Percentiles rank a stretch among this genome's conserved stretches.
Conservation (phyloP, 2,888 invertebrate species). For the Coleophora flavipennella region DNA sequence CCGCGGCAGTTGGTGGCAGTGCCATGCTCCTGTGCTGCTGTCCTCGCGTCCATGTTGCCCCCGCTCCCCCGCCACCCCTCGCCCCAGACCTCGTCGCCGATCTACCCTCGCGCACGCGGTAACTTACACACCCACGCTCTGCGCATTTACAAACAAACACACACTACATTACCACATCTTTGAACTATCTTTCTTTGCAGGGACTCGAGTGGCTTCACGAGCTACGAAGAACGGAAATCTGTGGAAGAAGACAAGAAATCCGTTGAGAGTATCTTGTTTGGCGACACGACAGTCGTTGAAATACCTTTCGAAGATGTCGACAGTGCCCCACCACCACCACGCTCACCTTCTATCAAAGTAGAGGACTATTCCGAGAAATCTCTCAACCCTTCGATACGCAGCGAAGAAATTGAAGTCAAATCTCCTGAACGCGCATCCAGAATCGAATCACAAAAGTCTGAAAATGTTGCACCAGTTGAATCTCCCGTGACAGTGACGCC, state of each 20-base stretch:
- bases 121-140: conserved; percentile 21
- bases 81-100: conserved; percentile 59
- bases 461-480: conserved; percentile 11
- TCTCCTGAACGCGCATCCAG: conserved; percentile 2
- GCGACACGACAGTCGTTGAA: conserved; percentile 20
- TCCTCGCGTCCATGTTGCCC: conserved; percentile 23
- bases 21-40: conserved; percentile 48
- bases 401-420: conserved; percentile 22
- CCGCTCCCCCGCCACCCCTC: conserved; percentile 20
- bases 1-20: conserved; percentile 53
- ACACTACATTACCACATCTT: conserved; percentile 5
- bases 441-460: conserved; percentile 22
- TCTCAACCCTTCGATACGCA: conserved; percentile 21
- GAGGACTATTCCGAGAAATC: conserved; percentile 53
- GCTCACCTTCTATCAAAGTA: conserved; percentile 48
- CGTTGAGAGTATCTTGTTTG: conserved; percentile 19
- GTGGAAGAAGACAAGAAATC: conserved; percentile 28
- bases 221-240: conserved; percentile 24
- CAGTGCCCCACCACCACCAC: conserved; percentile 27
- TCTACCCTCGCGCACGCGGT: conserved; percentile 56
- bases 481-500: conserved; percentile 15
- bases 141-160: conserved; percentile 15
- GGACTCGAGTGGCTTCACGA: conserved; percentile 52
- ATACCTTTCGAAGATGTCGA: conserved; percentile 20
- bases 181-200: conserved; percentile 35